These are phyloP conservation scores for Murina feae DNA, from an alignment of 2,113 vertebrate genomes.

Conservation along the genomic window DNA sequence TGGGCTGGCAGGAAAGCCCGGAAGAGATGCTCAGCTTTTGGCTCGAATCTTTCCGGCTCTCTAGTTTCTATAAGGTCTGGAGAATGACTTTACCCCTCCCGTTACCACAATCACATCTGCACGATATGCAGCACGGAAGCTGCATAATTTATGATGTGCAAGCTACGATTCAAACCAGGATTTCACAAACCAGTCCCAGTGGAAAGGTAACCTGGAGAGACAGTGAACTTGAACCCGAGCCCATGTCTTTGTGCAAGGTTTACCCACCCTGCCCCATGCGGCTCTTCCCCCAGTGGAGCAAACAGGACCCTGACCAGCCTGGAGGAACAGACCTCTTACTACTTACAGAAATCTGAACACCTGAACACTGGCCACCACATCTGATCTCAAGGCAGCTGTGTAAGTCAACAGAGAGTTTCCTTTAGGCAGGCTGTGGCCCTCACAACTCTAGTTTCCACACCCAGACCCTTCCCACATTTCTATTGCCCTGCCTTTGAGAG, in stretches of 20 bases:
- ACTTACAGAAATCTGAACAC: background rate
- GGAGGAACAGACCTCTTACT: background rate
- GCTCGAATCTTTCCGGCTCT: background rate
- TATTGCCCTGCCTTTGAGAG: background rate
- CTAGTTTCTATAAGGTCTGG: conserved; percentile 20
- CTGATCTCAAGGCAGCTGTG: background rate
- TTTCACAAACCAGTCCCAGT: conserved; percentile 42
- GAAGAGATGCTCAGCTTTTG: background rate
- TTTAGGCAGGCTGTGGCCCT: background rate
- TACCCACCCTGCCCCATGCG: background rate
- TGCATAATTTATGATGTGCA: conserved; percentile 53
- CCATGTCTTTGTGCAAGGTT: background rate
- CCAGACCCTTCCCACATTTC: background rate
- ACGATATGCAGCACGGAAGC: background rate
- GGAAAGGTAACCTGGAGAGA: conserved; percentile 26
- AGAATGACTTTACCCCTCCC: conserved; percentile 43
- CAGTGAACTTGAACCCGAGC: background rate
- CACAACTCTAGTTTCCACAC: background rate
- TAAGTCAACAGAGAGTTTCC: background rate
- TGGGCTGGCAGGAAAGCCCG: background rate
- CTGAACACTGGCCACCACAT: background rate
- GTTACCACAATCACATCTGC: conserved; percentile 29
- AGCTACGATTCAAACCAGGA: background rate
- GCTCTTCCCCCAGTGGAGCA: background rate
- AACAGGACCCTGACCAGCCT: background rate